Conservation (phyloP, 2,888 invertebrate genomes). For the Lasioglossum oenotherae region DNA sequence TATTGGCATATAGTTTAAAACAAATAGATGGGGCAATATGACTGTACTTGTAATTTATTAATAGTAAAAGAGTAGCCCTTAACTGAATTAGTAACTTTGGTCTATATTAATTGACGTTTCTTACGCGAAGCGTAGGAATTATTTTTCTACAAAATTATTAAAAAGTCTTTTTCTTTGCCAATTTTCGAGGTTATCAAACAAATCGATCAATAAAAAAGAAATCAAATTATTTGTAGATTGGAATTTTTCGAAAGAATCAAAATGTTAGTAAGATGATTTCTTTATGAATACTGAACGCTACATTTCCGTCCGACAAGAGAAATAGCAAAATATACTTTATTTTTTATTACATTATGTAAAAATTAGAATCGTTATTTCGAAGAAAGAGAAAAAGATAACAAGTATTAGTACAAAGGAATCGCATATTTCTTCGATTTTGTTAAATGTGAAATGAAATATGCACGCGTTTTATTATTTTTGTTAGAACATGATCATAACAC, state of each 20-base stretch:
- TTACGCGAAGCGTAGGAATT: conserved; percentile 32
- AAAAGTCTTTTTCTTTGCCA: background rate
- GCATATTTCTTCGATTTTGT: conserved; percentile 22
- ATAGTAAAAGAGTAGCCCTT: conserved; percentile 31
- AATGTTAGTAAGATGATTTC: conserved; percentile 29
- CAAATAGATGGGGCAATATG: conserved; percentile 40
- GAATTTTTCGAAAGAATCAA: conserved; percentile 18
- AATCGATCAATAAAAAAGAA: background rate
- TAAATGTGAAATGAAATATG: conserved; percentile 13
- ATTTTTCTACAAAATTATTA: conserved; percentile 30
- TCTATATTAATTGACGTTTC: background rate
- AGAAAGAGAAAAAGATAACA: conserved; percentile 16
- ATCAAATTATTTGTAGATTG: background rate
- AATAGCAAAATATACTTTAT: conserved; percentile 34
- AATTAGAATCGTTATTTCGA: conserved; percentile 8
- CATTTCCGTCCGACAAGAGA: conserved; percentile 49
- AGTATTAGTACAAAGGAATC: conserved; percentile 48
- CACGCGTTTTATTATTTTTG: conserved; percentile 43
- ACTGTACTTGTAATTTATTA: conserved; percentile 47
- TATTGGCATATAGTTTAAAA: conserved; percentile 47
- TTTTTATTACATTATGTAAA: conserved; percentile 15
- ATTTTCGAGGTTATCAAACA: conserved; percentile 17
- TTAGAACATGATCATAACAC: conserved; percentile 21
- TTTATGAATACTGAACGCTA: conserved; percentile 17
- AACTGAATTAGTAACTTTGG: conserved; percentile 32